Base-by-base conservation (phyloP, 1,140 invertebrate species). In the Radopholus similis region DNA sequence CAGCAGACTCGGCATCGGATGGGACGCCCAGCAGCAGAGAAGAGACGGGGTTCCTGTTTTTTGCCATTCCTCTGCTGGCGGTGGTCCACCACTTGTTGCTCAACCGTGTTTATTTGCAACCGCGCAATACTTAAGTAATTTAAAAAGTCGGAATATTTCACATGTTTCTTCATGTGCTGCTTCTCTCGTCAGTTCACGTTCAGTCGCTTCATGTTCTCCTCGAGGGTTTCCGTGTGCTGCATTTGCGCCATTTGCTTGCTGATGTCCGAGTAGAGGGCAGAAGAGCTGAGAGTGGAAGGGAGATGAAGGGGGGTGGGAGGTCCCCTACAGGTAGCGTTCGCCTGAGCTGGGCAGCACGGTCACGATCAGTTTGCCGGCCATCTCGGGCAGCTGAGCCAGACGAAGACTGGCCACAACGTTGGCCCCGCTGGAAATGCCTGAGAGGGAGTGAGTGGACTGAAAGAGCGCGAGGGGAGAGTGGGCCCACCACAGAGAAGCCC, bases 291-390 rank as follows among this genome's bases (percentile, higher is more conserved):
- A 47, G 1, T 42, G 11, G 38, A 42, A 18, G 1, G 11, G 11
- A 11, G 38, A 18, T 42, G 1, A 42, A 42, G 38, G 11, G 11
- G 18, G 38, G 38, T 42, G 11, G 11, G 11, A 18, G 18, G 38
- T 1, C 38, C 38, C 74, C 56, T 28, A 79, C 66, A 81, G 64
- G 44, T 81, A 81, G 28, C 78, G 75, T 64, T 81, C 78, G 35
- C 78, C 78, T 53, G 73, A 82, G 57, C 75, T 78, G 9, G 80
- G 80, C 26, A 82, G 51, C 9, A 81, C 78, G 37, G 78, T 81
- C 3, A 82, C 78, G 56, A 81, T 71, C 2, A 81, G 68, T 47
- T 82, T 81, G 35, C 73, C 76, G 40, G 65, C 76, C 70, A 76
- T 80, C 40, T 68, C 80, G 13, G 80, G 77, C 30, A 73, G 42